Evolutionary conservation across 2,888 invertebrate genomes (phyloP), one percentile per base, ranked within the genome.

Genomic region (Sarcophaga caerulescens): DNA sequence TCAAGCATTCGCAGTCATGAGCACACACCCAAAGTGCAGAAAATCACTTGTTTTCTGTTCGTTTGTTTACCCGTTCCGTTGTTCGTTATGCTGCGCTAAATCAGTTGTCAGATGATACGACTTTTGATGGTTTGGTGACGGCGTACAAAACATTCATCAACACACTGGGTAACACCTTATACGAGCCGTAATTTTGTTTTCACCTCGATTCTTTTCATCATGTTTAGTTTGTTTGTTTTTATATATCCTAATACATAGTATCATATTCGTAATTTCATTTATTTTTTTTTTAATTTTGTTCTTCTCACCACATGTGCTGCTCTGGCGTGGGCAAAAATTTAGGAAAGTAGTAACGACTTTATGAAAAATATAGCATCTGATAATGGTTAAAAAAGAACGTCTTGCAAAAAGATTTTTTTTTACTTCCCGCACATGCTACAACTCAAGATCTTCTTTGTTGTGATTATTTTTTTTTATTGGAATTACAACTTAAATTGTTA

Each of bases 51-150:
- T 81, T 81, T 23, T 74, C 71, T 74, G 66, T 69, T 63, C 45
- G 63, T 52, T 71, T 44, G 75, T 12, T 76, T 65, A 66, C 25
- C 25, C 11, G 81, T 63, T 78, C 66, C 63, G 44, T 59, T 23
- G 23, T 80, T 76, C 70, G 23, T 71, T 85, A 23, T 71, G 76
- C 47, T 81, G 62, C 45, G 71, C 76, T 80, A 83, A 81, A 81
- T 75, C 83, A 83, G 81, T 86, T 86, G 83, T 83, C 80, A 86
- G 73, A 76, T 77, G 74, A 47, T 62, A 62, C 69, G 77, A 86
- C 80, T 81, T 81, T 80, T 85, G 85, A 83, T 86, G 85, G 77
- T 74, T 78, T 65, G 63, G 73, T 81, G 85, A 78, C 85, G 83
- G 80, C 77, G 80, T 83, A 80, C 77, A 80, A 35, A 77, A 65